Base-by-base conservation (phyloP, 1,140 invertebrate genomes). In the Nasonia giraulti region DNA sequence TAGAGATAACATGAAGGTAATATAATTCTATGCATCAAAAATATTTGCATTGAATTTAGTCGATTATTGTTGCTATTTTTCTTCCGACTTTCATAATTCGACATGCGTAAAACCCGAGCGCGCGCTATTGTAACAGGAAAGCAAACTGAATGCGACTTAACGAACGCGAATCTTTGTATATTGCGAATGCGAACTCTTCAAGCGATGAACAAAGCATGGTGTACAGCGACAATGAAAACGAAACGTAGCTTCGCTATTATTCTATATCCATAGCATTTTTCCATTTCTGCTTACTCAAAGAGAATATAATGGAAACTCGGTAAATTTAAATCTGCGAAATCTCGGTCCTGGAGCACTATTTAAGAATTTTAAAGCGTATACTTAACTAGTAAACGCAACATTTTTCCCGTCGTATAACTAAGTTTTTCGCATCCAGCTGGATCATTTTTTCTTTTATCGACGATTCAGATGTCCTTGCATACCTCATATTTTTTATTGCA, bases 181-280 rank as follows among this genome's bases (percentile, higher is more conserved):
- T 71, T 80, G 83, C 83, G 83, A 62, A 85, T 85, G 83, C 83
- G 83, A 76, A 27, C 14, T 55, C n/a, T 23, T 17, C 11, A 50
- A 85, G 84, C 84, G 84, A 85, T 85, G 14, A n/a, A 66, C 23
- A 71, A 80, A 77, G 62, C 40, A 75, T 77, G 82, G 12, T 78
- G 23, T 37, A 12, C 77, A 75, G 77, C 83, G 83, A 74, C n/a
- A 44, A 7, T 47, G 55, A 76, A 71, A 78, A 23, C 7, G 7
- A 44, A 40, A 74, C 37, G 37, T 12, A 76, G n/a, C 37, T 69
- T 77, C 3, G 81, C 31, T 81, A 20, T 10, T 69, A 44, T 55
- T 82, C 31, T 76, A 44, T 68, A 23, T 62, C 27, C 33, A 37
- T 73, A 11, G 40, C 4, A 77, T 50, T 40, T 77, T 17, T 69